Evolutionary conservation across 2,113 vertebrate genomes (phyloP).

Genomic region (Pyxicephalus adspersus): DNA sequence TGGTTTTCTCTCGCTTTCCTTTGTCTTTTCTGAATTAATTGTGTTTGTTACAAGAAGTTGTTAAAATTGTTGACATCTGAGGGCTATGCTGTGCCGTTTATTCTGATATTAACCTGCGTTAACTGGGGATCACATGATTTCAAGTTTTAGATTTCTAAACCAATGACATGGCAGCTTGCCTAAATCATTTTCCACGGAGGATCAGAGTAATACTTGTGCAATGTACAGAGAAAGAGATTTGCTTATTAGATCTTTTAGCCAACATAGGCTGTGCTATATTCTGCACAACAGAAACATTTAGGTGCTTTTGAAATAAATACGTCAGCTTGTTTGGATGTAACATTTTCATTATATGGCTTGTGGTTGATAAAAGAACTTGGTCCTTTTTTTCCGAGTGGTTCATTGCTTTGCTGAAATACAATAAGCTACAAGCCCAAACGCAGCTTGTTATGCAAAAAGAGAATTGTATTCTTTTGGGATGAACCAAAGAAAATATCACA

Average conservation of each 20-base stretch:
- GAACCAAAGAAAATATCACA: neutral
- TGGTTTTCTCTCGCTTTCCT: conserved; percentile 17
- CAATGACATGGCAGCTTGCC: conserved; percentile 20
- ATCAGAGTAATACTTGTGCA: neutral
- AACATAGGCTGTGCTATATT: neutral
- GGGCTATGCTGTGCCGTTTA: no score
- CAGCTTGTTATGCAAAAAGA: neutral
- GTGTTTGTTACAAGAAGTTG: conserved; percentile 7
- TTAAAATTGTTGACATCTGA: neutral
- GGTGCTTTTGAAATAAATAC: neutral
- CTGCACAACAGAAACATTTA: conserved; percentile 6
- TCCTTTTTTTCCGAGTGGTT: conserved; percentile 4
- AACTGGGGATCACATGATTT: neutral
- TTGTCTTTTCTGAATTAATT: conserved; percentile 5
- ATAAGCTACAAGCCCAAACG: neutral
- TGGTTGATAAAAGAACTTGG: conserved; percentile 18
- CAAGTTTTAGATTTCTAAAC: neutral
- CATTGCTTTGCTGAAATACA: neutral
- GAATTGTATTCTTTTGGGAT: conserved; percentile 13
- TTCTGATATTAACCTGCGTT: neutral
- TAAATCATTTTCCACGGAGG: neutral
- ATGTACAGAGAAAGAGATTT: neutral
- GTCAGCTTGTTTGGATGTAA: neutral
- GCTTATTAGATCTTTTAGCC: neutral
- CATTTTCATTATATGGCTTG: neutral